Base-by-base conservation (phyloP, 2,888 invertebrate species). In the Heteromyza rotundicornis region DNA sequence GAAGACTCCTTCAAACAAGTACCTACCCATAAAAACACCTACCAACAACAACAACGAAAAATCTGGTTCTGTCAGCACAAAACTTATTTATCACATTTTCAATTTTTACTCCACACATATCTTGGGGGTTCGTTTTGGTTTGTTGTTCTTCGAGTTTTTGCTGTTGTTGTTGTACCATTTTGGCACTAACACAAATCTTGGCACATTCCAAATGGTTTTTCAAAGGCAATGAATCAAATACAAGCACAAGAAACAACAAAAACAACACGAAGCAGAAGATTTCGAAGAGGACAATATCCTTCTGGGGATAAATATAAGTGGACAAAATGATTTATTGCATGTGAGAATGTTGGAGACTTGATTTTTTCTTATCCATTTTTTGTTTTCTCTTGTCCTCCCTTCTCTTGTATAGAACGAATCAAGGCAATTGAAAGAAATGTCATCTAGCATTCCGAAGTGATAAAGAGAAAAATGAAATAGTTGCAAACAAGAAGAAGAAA, bases 281-380 rank as follows among this genome's bases (percentile, higher is more conserved):
- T n/a, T n/a, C n/a, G n/a, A 40, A 47, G 19, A 19, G 47, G 47
- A 47, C 47, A 47, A 47, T 47, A 47, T 47, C 47, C 47, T 47
- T 47, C 14, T 47, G 7, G 51, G n/a, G 12, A 51, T 14, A 51
- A 27, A n/a, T 57, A 49, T 57, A 58, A 58, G 58, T 52, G 52
- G 36, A 59, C 56, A 60, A 60, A 63, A 63, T 66, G 66, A 65
- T 65, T 65, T 65, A 66, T 66, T 63, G 47, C 14, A 20, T 19
- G 47, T 19, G 47, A 17, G 2, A 20, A 17, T 17, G 40, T 40
- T 8, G 40, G 12, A 40, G 40, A 40, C 40, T 5, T 5, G 7
- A 32, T 40, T 40, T 40, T 40, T 40, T 40, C 12, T n/a, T n/a
- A n/a, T n/a, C n/a, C n/a, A n/a, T n/a, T n/a, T n/a, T n/a, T n/a